Base-by-base conservation (phyloP, 2,113 vertebrate species). In the Amphilophus citrinellus region DNA sequence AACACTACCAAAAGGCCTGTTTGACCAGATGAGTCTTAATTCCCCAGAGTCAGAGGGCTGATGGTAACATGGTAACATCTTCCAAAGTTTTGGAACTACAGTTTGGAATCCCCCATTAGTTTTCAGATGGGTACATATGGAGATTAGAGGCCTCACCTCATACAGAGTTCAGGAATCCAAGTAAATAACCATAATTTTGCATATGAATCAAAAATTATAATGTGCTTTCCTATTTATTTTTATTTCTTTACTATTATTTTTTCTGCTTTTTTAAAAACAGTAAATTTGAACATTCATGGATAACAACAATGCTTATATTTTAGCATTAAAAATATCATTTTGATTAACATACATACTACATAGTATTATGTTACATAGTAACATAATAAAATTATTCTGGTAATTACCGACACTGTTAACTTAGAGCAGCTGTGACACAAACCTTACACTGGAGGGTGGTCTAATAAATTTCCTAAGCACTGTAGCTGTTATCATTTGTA, bases 191-290 rank as follows among this genome's bases (percentile, higher is more conserved):
- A 30, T 30, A 30, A 30, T 3, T 30, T 30, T 30, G 30, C 30
- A 30, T 30, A 3, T 30, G 30, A 30, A 30, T 30, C 30, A 30
- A 30, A 30, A 30, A 30, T 30, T 30, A 30, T 30, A 30, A 42
- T 65, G 0, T 42, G 1, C 0, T 0, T 42, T 65, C 8, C 20
- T 24, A 24, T 24, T 24, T 42, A 22, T 65, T 65, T 65, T 65
- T 42, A 3, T 30, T 30, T 30, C 30, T 30, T 30, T 30, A 30
- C 30, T 30, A 30, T 30, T 30, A 30, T 30, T 30, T 30, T 30
- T 30, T 30, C 32, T 32, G 32, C 32, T 32, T 32, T 32, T 32
- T 32, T 32, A 32, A 32, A 65, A 42, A 65, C 62, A 65, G 11
- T 0, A 42, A 63, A 42, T 42, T 42, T 0, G 15, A 65, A 22